These are phyloP conservation scores for Genyomyrus donnyi DNA, from an alignment of 2,113 vertebrate genomes.

Conservation along the genomic window DNA sequence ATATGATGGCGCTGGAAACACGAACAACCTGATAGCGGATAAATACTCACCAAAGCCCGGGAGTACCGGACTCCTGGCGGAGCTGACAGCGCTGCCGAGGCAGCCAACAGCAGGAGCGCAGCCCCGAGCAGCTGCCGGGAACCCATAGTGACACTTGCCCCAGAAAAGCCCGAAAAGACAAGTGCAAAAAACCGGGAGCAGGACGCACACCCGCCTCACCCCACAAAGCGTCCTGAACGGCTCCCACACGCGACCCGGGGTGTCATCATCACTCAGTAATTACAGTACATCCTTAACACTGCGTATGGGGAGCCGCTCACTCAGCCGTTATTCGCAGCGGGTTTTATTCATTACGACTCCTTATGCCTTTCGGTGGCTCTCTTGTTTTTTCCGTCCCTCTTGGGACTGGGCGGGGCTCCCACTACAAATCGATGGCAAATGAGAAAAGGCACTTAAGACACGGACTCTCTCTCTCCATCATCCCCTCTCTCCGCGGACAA, in stretches of 20 bases:
- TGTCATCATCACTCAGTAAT: background rate
- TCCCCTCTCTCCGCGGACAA: background rate
- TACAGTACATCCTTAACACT: background rate
- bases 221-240: background rate
- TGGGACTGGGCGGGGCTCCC: conserved; percentile 9
- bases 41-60: conserved; percentile 33
- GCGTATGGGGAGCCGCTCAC: background rate
- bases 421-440: conserved; percentile 12
- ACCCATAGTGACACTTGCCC: background rate
- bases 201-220: background rate
- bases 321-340: background rate
- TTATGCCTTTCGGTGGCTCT: background rate
- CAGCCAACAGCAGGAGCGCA: conserved; percentile 7
- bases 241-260: background rate
- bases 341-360: background rate
- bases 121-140: background rate
- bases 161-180: background rate
- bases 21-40: background rate
- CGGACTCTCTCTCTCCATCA: background rate
- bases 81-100: conserved; percentile 7
- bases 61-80: conserved; percentile 19
- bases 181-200: background rate
- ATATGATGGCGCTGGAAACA: background rate
- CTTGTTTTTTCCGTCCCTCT: conserved; percentile 2
- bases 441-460: background rate